Conservation (phyloP, 2,797 vertebrate genomes). For the Pogonophryne albipinna region DNA sequence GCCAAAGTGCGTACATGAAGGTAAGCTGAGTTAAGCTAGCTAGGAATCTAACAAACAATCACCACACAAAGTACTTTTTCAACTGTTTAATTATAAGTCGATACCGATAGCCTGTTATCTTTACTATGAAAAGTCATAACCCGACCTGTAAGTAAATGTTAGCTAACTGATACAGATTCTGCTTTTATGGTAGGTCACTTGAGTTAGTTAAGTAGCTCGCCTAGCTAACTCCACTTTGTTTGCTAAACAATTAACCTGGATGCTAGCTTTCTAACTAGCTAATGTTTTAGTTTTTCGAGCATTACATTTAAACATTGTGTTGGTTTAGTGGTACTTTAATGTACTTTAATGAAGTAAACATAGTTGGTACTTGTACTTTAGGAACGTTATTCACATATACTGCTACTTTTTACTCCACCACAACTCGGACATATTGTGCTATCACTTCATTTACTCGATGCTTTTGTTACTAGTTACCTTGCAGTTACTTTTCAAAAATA, state of each 20-base stretch:
- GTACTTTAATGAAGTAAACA: too few species aligned
- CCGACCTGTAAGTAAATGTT: neutral
- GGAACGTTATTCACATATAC: too few species aligned
- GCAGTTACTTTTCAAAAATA: too few species aligned
- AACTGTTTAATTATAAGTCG: neutral
- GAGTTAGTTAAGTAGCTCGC: neutral
- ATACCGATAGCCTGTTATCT: rapidly evolving
- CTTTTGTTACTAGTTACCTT: too few species aligned
- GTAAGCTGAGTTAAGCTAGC: too few species aligned
- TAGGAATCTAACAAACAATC: too few species aligned
- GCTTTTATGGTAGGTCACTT: neutral
- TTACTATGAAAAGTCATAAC: neutral
- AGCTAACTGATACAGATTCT: neutral
- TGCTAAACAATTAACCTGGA: neutral
- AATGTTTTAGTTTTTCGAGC: neutral
- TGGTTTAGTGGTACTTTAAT: too few species aligned
- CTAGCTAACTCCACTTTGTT: neutral
- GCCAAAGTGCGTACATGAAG: too few species aligned
- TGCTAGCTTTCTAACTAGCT: neutral
- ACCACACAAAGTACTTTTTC: neutral
- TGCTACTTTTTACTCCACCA: too few species aligned
- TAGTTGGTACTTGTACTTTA: too few species aligned
- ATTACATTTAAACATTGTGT: neutral
- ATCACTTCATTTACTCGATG: too few species aligned
- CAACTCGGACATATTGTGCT: too few species aligned